Conservation (phyloP, 2,888 invertebrate genomes). For the Macrophya alboannulata region DNA sequence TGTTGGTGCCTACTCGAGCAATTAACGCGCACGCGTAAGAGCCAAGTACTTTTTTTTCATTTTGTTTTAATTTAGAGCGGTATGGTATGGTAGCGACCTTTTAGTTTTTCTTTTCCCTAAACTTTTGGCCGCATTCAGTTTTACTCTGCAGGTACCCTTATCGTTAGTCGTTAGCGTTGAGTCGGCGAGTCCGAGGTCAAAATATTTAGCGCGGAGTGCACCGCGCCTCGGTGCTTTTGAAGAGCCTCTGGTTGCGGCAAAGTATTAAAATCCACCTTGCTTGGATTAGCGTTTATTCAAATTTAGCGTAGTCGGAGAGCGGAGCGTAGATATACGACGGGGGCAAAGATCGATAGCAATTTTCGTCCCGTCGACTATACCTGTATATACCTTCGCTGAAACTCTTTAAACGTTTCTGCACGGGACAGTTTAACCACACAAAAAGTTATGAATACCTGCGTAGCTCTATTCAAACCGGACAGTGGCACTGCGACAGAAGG, state of each 20-base stretch:
- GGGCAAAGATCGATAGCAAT: slow-evolving; percentile 43
- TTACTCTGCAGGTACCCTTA: not conserved
- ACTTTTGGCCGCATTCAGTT: slow-evolving; percentile 42
- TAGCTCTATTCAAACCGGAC: slow-evolving; percentile 62
- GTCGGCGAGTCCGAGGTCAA: slow-evolving; percentile 38
- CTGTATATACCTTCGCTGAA: not conserved
- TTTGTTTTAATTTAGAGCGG: not conserved
- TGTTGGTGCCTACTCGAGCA: slow-evolving; percentile 44
- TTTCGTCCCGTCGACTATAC: not conserved
- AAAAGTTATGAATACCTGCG: slow-evolving; percentile 69
- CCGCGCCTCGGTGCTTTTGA: slow-evolving; percentile 48
- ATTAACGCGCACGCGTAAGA: slow-evolving; percentile 47
- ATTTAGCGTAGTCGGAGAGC: slow-evolving; percentile 15
- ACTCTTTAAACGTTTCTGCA: slow-evolving; percentile 44
- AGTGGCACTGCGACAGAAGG: slow-evolving; percentile 41
- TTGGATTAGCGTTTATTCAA: slow-evolving; percentile 47
- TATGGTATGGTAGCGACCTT: slow-evolving; percentile 13
- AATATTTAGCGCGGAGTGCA: slow-evolving; percentile 47
- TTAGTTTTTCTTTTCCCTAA: slow-evolving; percentile 36
- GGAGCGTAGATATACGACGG: not conserved
- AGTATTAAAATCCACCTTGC: slow-evolving; percentile 39
- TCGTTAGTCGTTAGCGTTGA: slow-evolving; percentile 39
- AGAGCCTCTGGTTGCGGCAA: slow-evolving; percentile 39
- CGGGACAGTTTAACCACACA: slow-evolving; percentile 67
- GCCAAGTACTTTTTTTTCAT: slow-evolving; percentile 2